Base-by-base conservation (phyloP, 2,888 invertebrate genomes). In the Nemotelus nigrinus region DNA sequence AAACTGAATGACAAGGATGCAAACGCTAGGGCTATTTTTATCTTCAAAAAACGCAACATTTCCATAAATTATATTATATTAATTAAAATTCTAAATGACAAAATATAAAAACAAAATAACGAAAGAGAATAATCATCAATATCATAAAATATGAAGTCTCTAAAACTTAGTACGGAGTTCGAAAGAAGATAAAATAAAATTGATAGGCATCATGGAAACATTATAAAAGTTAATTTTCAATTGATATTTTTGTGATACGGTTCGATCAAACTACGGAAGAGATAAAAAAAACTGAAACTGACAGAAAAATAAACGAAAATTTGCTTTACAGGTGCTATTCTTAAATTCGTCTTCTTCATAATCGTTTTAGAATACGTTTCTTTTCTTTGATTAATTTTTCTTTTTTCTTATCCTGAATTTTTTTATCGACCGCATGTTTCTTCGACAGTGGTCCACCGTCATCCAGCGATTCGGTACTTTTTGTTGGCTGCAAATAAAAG, bases 381-480 rank as follows among this genome's bases (percentile, higher is more conserved):
- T 95, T 95, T 84, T 95, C 95, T 88, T 94, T 95, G 82, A 93
- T 88, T 82, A 92, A 88, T 85, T 88, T 93, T 79, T 87, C 87
- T 80, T 87, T 92, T 84, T 93, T 92, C 85, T 92, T 93, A 82
- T 93, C 93, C 44, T 92, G 91, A 10, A 91, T 85, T 89, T 92
- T 93, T 87, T 92, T 94, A 84, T 93, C 94, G 78, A 93, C 92
- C n/a, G 93, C 94, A 87, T 94, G 94, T 86, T 95, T 95, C 89
- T 96, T 95, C 76, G 94, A 93, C 84, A 92, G 89, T 71, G 96
- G 95, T 58, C 93, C 94, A 81, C 91, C 92, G 80, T 85, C 88
- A 45, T 88, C 87, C 83, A 86, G 86, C 81, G 84, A 82, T 82
- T 86, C 86, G 78, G 82, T 82, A 78, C 83, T 83, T 84, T 90